Evolutionary conservation across 2,797 vertebrate species (phyloP), one percentile per base, ranked within the genome.

Genomic region (Gymnocypris eckloni): DNA sequence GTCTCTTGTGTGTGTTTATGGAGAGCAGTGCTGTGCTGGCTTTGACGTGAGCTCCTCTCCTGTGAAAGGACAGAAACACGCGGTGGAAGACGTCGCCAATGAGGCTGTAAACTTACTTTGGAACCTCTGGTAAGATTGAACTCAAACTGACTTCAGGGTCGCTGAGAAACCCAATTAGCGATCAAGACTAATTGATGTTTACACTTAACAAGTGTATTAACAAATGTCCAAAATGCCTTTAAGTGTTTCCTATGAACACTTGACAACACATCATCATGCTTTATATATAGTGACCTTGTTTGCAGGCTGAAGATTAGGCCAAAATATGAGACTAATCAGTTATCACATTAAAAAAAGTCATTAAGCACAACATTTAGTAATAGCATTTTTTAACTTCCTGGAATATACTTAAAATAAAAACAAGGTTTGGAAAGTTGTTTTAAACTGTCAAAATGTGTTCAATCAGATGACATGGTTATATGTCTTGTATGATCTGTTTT

Each of bases 61-160:
- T 71, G 93, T 91, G 89, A 96, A 94, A 39, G 86, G 88, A 12
- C 93, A 91, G 90, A 97, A 94, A 92, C 96, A 95, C 85, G 91
- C 90, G 1, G 22, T 95, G 69, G 97, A 99, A 91, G 95, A 96
- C 37, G 95, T 99, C 67, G 97, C 97, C 83, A 97, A 97, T 2
- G 98, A 99, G 89, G 97, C 97, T 8, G 92, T 99, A 86, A 97
- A 99, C 83, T 92, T 99, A 9, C 95, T 99, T 71, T 99, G 98
- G 98, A 99, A 99, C 90, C 93, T 99, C 0, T 99, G 98, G 98
- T 99, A 91, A 96, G 95, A 59, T 7, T 75, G 28, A 41, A 16
- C 25, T 64, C 25, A 33, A 37, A 10, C 48, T 50, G n/a, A 77
- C 22, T 25, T 6, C 22, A 56, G 15, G 22, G 22, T 25, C 33